These are phyloP conservation scores for Eurosta solidaginis DNA, from an alignment of 1,140 invertebrate species.

Conservation along the genomic window DNA sequence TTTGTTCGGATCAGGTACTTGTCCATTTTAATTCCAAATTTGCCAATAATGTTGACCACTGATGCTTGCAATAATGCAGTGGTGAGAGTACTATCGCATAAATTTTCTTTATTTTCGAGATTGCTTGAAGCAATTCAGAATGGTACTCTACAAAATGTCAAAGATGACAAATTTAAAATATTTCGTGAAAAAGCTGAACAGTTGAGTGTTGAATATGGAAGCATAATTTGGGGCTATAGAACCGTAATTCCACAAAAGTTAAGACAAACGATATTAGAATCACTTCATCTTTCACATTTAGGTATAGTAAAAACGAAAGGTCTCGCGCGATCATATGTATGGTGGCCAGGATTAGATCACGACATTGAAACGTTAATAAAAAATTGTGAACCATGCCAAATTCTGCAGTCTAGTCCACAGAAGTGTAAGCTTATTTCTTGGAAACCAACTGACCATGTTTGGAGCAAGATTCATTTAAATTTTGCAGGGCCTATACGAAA, in stretches of 20 bases:
- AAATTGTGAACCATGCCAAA: not conserved
- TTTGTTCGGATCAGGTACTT: constrained; percentile 31
- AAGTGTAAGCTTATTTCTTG: not conserved
- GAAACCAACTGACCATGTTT: not conserved
- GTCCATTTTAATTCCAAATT: constrained; percentile 33
- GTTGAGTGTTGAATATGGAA: too few relatives aligned
- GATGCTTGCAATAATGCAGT: constrained; percentile 36
- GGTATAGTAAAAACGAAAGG: too few relatives aligned
- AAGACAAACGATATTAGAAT: too few relatives aligned
- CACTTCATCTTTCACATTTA: too few relatives aligned
- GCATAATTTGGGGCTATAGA: too few relatives aligned
- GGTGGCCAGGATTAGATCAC: too few relatives aligned
- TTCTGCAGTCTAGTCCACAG: not conserved
- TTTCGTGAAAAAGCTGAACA: too few relatives aligned
- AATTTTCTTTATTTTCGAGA: constrained; percentile 40
- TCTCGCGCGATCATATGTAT: too few relatives aligned
- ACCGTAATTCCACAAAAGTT: too few relatives aligned
- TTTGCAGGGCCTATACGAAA: not conserved
- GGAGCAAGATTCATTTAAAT: not conserved
- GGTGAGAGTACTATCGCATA: constrained; percentile 32
- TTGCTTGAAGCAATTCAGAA: constrained; percentile 21
- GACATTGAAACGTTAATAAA: not conserved
- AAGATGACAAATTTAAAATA: too few relatives aligned
- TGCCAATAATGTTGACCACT: constrained; percentile 31
- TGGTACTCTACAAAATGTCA: too few relatives aligned